Evolutionary conservation across 2,113 vertebrate genomes (phyloP).

Genomic region (Peromyscus leucopus): DNA sequence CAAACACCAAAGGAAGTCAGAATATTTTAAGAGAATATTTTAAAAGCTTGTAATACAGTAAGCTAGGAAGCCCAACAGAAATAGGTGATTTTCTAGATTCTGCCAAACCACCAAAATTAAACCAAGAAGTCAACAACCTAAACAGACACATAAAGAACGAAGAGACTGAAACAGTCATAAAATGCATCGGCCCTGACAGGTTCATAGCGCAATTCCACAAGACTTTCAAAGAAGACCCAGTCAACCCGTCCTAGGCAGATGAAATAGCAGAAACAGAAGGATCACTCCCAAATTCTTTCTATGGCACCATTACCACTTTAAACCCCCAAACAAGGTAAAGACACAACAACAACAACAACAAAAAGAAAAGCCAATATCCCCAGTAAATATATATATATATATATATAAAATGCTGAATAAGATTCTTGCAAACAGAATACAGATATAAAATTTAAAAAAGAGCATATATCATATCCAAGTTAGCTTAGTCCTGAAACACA

Average conservation of each 20-base stretch:
- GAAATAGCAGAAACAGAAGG: not conserved
- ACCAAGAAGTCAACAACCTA: not conserved
- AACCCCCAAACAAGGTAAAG: not conserved
- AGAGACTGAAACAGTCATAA: not conserved
- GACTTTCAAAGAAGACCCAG: not conserved
- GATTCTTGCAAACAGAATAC: not conserved
- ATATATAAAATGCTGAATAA: not conserved
- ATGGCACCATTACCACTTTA: not conserved
- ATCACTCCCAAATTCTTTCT: not conserved
- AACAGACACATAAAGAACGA: not conserved
- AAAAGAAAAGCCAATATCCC: not conserved
- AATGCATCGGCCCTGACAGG: too few species aligned
- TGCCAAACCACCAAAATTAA: not conserved
- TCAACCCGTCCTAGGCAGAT: not conserved
- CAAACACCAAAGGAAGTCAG: not conserved
- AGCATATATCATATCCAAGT: not conserved
- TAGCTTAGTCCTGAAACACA: not conserved
- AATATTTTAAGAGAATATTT: not conserved
- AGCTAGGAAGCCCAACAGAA: not conserved
- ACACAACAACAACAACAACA: not conserved
- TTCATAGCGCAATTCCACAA: not conserved
- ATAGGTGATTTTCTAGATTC: not conserved
- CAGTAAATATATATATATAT: too few species aligned
- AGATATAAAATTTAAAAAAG: not conserved
- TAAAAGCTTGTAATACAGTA: not conserved